Evolutionary conservation across 2,888 invertebrate species (phyloP), one percentile per base, ranked within the genome.

Genomic region (Amphipyra berbera): DNA sequence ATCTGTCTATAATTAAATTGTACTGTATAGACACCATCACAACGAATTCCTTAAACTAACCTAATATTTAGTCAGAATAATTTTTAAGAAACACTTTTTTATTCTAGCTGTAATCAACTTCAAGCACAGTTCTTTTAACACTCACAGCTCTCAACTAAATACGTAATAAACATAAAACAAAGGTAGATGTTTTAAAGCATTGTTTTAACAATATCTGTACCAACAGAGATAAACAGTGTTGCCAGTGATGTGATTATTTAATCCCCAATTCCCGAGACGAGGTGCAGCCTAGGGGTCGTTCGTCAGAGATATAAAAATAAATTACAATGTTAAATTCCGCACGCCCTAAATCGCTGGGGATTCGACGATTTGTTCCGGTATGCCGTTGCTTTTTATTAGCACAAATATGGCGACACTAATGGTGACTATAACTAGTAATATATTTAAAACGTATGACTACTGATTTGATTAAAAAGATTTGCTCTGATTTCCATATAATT

Each of bases 251-350:
- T 90, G 89, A 91, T 91, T 90, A 88, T 90, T 90, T 88, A 86
- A 90, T 88, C 89, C 87, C 87, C 83, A 82, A 80, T 78, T 77
- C 85, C 85, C 82, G 81, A 81, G 85, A 85, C 82, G 83, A 78
- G 81, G 79, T 83, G 85, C 84, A 84, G 83, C 82, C 72, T 80
- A 73, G 83, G 81, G 82, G 77, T 77, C 84, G 86, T 86, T 81
- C 86, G 86, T 86, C 82, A 83, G 78, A 79, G 75, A 86, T 86
- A 93, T 94, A 92, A 94, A 93, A 94, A 94, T 93, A 94, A 94
- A 94, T 93, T 93, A 92, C 89, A 88, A 91, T 92, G 92, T 92
- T 89, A 91, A 93, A 93, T 92, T 93, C 89, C 87, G 88, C 90
- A 90, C 92, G 88, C 90, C 91, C 89, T 88, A 86, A 86, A 88